phyloP scores from a whole-genome alignment of 2,797 vertebrate genomes.

The Gymnopithys bicolor region DNA sequence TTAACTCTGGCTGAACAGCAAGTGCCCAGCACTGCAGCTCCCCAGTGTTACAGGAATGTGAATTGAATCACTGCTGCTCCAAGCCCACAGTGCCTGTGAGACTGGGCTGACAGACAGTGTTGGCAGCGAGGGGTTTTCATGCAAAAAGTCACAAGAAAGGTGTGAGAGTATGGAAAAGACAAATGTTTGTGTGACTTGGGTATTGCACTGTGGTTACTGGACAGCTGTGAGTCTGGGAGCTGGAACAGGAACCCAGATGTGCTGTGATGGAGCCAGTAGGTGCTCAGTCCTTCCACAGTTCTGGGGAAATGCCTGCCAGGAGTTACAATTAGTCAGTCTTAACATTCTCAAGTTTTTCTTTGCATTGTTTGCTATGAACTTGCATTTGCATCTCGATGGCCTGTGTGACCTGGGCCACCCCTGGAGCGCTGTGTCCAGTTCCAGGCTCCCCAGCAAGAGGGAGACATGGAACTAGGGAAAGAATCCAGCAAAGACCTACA shows the following conservation, averaged over 20 bases:
- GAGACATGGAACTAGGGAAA: neutral
- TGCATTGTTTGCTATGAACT: neutral
- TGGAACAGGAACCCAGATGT: neutral
- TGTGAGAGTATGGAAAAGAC: neutral
- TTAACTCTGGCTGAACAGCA: neutral
- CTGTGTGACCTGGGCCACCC: neutral
- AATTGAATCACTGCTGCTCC: neutral
- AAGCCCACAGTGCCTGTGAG: neutral
- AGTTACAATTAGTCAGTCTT: neutral
- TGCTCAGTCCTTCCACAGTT: neutral
- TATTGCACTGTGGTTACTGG: neutral
- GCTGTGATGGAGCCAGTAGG: neutral
- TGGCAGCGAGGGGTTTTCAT: neutral
- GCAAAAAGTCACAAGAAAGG: neutral
- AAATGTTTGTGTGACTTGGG: neutral
- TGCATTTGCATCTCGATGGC: neutral
- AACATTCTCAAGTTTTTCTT: neutral
- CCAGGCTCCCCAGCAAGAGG: neutral
- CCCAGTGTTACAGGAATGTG: neutral
- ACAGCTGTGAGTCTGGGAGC: neutral
- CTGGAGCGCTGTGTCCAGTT: neutral
- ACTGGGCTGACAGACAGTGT: neutral
- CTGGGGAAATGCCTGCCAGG: neutral
- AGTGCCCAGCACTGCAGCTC: neutral
- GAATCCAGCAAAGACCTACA: neutral